Evolutionary conservation across 2,888 invertebrate species (phyloP), one percentile per base, ranked within the genome.

Genomic region (Eupsilia transversa): DNA sequence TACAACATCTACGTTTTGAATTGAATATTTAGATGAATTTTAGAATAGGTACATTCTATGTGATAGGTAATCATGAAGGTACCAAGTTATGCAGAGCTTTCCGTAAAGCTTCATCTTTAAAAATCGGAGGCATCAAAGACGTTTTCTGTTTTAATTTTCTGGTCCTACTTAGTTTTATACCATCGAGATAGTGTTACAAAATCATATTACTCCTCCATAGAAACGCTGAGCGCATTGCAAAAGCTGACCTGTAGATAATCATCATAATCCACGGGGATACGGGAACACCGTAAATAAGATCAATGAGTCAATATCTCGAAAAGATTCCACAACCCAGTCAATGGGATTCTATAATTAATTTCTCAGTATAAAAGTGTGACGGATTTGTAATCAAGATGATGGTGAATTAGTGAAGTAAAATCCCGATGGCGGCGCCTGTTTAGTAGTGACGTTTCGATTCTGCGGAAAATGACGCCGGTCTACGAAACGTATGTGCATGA

Each of bases 391-490:
- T 85, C 82, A 83, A 80, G 66, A 72, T 77, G 65, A 72, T 80
- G 63, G 59, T 72, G 66, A 67, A 70, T 61, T 72, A 88, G 88
- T 88, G 80, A 80, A 54, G 83, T 86, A 81, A 87, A 86, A 78
- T 56, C 83, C 86, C 88, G 85, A 61, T 70, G 66, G 80, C 67
- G 74, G 86, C 86, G 87, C 84, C 80, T 75, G 78, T 79, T 84
- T 81, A 76, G 73, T 66, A 27, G 80, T 86, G 85, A 83, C 87
- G 87, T 86, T 72, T 63, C 74, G 78, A 81, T 85, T 84, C 90
- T 89, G 88, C 85, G 86, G 89, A 90, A 88, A 85, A 70, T 86
- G 87, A 85, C 88, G 88, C 84, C 80, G 27, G 12, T n/a, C 67
- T 72, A 79, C 70, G 68, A 52, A 72, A 79, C 72, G 70, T 66